These are phyloP conservation scores for Rhinichthys klamathensis DNA, from an alignment of 2,113 vertebrate species.

Conservation along the genomic window DNA sequence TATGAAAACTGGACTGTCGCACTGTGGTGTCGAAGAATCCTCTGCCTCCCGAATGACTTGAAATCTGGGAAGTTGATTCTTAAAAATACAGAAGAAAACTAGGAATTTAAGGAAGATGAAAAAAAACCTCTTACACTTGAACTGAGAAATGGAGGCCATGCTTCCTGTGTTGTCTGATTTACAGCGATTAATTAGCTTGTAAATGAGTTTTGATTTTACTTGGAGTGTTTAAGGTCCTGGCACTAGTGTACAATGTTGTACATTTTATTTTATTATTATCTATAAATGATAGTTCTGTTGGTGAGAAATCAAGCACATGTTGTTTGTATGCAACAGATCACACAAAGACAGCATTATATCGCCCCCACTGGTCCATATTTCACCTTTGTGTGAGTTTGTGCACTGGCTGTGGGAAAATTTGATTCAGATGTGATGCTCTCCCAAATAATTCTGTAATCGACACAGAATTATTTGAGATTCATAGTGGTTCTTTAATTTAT, in stretches of 20 bases:
- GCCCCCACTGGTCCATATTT: not conserved
- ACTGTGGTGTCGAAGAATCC: conserved; percentile 15
- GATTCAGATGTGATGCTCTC: not conserved
- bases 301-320: conserved; percentile 13
- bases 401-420: not conserved
- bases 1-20: conserved; percentile 42
- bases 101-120: conserved; percentile 4
- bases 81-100: not conserved
- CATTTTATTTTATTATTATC: not conserved
- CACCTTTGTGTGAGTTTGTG: not conserved
- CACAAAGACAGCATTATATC: not conserved
- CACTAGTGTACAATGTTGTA: conserved; percentile 35
- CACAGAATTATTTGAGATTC: not conserved
- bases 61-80: not conserved
- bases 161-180: conserved; percentile 25
- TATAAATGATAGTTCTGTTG: not conserved
- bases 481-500: not conserved
- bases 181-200: conserved; percentile 30
- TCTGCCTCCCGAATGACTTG: not conserved
- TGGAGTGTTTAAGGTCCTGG: conserved; percentile 37
- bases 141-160: conserved; percentile 18
- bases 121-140: conserved; percentile 40
- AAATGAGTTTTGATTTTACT: conserved; percentile 30
- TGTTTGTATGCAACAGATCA: conserved; percentile 38
- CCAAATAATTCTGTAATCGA: no score